Evolutionary conservation across 2,888 invertebrate genomes (phyloP), one percentile per base, ranked within the genome.

Genomic region (Platypus cylindrus): DNA sequence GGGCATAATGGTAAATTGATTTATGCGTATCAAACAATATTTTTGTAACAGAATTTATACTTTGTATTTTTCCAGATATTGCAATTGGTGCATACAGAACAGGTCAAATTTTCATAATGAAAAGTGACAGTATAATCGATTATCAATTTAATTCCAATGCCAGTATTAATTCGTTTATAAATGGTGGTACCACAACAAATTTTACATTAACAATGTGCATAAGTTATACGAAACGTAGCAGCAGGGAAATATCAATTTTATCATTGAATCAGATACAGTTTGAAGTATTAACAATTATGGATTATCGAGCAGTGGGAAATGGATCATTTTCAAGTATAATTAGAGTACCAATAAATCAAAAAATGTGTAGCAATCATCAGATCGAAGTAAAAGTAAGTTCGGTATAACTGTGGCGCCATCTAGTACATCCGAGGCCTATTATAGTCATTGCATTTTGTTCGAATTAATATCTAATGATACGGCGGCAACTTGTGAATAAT

Each of bases 41-140:
- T n/a, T n/a, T n/a, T 20, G 7, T 20, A 20, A 8, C 8, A 20
- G 7, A 8, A 20, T 20, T 20, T 20, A 8, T 20, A 8, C n/a
- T n/a, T n/a, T n/a, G n/a, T n/a, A n/a, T 27, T 26, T 32, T 64
- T 66, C 41, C 51, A 74, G 75, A 75, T 58, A 39, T 76, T 31
- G 71, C 70, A 0, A 58, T 75, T 9, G 78, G 78, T 1, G 71
- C 77, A 0, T 67, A 67, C 37, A 56, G 59, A 12, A 71, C 73
- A 3, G 64, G 62, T 9, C 65, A 68, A 37, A 71, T 64, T 0
- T 70, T 73, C 7, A 36, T 78, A 3, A 64, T 74, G 13, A 54
- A 60, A 40, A 52, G 60, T 5, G 53, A 51, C 34, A 63, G 63
- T 2, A 51, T 65, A 1, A 51, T 64, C 11, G 47, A 48, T 27